Evolutionary conservation across 2,113 vertebrate genomes (phyloP), one percentile per base, ranked within the genome.

Genomic region (Atractosteus spatula): DNA sequence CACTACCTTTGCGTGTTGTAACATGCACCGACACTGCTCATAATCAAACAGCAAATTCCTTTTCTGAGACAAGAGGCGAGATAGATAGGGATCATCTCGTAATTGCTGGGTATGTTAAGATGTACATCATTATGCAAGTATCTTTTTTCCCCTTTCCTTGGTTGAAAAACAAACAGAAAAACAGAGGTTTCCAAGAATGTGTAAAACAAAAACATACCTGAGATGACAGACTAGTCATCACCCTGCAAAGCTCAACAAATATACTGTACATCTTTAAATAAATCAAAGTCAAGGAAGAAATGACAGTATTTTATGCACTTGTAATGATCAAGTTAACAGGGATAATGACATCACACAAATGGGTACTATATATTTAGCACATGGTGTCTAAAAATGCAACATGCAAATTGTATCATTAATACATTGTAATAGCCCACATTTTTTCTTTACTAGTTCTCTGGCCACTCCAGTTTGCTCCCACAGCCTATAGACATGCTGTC

Each of bases 1-100:
- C 72, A 69, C 70, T 66, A 67, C 66, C 73, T 66, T 85, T 82
- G 5, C 89, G 82, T 87, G 89, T 83, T 79, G 80, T 73, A 84
- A 90, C 89, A 83, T 16, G 86, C 83, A 82, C 79, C 16, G 66
- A 76, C 68, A 76, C 55, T 68, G 1, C 75, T 80, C 55, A 70
- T 76, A 81, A 84, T 78, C 81, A 77, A 51, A 68, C 70, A 55
- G 78, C 41, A 13, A 88, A 91, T 90, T 87, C 87, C 82, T 88
- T 29, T 84, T 80, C 70, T 63, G 79, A 79, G 61, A 29, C 61
- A 73, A 74, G 72, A 59, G 17, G 17, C 17, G 4, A 11, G 68
- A 71, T 72, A 8, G 3, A 47, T 66, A 81, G 78, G 66, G 71
- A 82, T 80, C 74, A 71, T 59, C 74, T 77, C 76, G 79, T 80